Evolutionary conservation across 2,888 invertebrate species (phyloP), one percentile per base, ranked within the genome.

Genomic region (Tortrix viridana): DNA sequence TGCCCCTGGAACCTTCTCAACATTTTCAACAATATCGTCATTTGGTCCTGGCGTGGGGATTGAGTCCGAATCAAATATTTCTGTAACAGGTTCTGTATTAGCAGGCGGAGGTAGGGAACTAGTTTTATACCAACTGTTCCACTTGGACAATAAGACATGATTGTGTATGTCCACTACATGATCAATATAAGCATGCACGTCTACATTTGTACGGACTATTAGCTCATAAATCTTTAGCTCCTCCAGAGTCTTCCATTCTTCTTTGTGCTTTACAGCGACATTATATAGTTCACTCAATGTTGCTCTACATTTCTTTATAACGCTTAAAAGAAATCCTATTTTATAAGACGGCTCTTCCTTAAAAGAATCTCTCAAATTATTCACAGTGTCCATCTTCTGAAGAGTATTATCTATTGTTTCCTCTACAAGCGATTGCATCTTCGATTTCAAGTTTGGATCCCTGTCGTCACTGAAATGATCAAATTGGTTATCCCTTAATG

Each of bases 141-240:
- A 32, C 3, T 32, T 12, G 0, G 3, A 3, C 12, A 32, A 12
- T 2, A 32, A 32, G 12, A 12, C 32, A 32, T 0, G 0, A 1
- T 32, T 1, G 12, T 32, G 32, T 32, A 32, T 3, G 3, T 32
- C 12, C 12, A 12, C 0, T 32, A 32, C 1, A 12, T 32, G 32
- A 1, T 32, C 3, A 32, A 32, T 12, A 12, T 32, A 32, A 32
- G 32, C 3, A 32, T 32, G 9, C 32, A 32, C 3, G 3, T 32
- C 32, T 32, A 32, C 12, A 32, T 12, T 32, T 32, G 32, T 32
- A 12, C 32, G 32, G 0, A 87, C 81, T 3, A 90, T 87, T 7
- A 88, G 68, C 65, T 90, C 90, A 56, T 88, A 89, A 12, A 89
- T 81, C 63, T 88, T 89, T 65, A 90, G 63, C 69, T 89, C 87